Conservation (phyloP, 2,113 vertebrate genomes). For the Terrapene triunguis region DNA sequence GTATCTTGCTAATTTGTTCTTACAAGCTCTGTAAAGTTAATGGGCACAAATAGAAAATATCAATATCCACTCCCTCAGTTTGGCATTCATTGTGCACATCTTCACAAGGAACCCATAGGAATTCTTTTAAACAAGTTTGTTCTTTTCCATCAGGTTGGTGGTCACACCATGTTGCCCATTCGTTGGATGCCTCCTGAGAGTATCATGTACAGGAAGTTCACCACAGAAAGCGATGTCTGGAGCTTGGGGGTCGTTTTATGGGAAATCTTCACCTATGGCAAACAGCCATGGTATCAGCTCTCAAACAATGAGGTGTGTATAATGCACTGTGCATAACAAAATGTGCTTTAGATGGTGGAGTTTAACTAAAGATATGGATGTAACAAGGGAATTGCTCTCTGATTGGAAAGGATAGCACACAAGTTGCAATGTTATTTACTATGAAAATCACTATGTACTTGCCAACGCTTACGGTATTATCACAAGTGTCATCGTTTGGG, state of each 20-base stretch:
- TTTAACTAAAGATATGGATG: background rate
- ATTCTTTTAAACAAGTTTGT: background rate
- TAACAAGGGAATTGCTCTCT: background rate
- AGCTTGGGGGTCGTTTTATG: slow-evolving; percentile 97
- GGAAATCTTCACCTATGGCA: slow-evolving; percentile 99
- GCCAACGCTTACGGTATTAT: background rate
- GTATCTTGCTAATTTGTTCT: background rate
- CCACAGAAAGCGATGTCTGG: slow-evolving; percentile 98
- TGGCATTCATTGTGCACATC: fast-evolving
- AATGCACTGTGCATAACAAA: background rate
- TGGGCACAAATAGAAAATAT: background rate
- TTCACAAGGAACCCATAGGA: background rate
- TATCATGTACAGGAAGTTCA: slow-evolving; percentile 99
- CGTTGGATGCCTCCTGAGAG: slow-evolving; percentile 99
- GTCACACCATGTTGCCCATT: slow-evolving; percentile 98
- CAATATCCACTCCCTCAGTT: background rate
- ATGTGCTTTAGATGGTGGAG: background rate
- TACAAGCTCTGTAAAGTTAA: background rate
- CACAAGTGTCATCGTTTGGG: background rate
- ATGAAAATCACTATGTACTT: fast-evolving
- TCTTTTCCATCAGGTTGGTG: slow-evolving; percentile 88
- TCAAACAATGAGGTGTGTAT: slow-evolving; percentile 96
- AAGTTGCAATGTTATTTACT: background rate
- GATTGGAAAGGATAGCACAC: background rate
- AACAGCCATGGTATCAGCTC: slow-evolving; percentile 99